These are phyloP conservation scores for Lepidochrysops patricia DNA, from an alignment of 2,888 invertebrate genomes.

Conservation along the genomic window DNA sequence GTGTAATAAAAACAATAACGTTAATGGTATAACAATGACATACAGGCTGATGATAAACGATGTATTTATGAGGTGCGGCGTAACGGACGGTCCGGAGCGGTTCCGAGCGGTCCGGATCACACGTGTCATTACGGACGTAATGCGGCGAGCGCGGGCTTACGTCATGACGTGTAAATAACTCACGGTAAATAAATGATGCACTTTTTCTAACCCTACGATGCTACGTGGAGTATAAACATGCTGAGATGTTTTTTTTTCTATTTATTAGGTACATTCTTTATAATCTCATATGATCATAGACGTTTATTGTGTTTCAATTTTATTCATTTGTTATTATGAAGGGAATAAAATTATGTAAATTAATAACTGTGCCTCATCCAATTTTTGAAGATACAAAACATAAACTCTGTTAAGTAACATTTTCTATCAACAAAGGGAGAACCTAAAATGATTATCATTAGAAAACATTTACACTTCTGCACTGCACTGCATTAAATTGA, in stretches of 20 bases:
- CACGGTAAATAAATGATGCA: conserved; percentile 4
- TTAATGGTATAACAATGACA: conserved; percentile 16
- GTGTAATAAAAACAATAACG: conserved; percentile 21
- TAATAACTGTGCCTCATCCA: too few species aligned
- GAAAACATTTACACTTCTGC: too few species aligned
- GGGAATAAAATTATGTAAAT: not conserved
- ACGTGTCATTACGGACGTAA: conserved; percentile 59
- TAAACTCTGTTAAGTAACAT: too few species aligned
- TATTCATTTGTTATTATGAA: too few species aligned
- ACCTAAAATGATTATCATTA: too few species aligned
- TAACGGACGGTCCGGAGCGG: conserved; percentile 20
- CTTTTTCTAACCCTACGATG: not conserved
- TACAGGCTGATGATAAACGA: conserved; percentile 54
- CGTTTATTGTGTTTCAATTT: too few species aligned
- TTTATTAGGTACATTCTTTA: too few species aligned
- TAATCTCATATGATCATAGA: too few species aligned
- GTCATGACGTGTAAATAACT: conserved; percentile 23
- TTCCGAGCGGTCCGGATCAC: conserved; percentile 44
- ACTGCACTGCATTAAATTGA: too few species aligned
- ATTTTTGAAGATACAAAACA: too few species aligned
- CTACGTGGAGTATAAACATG: not conserved
- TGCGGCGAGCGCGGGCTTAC: conserved; percentile 40
- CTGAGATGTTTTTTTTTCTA: not conserved
- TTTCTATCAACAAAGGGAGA: too few species aligned
- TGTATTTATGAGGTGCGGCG: conserved; percentile 60